These are phyloP conservation scores for Dimorphilus gyrociliatus DNA, from an alignment of 2,888 invertebrate genomes.

Conservation along the genomic window DNA sequence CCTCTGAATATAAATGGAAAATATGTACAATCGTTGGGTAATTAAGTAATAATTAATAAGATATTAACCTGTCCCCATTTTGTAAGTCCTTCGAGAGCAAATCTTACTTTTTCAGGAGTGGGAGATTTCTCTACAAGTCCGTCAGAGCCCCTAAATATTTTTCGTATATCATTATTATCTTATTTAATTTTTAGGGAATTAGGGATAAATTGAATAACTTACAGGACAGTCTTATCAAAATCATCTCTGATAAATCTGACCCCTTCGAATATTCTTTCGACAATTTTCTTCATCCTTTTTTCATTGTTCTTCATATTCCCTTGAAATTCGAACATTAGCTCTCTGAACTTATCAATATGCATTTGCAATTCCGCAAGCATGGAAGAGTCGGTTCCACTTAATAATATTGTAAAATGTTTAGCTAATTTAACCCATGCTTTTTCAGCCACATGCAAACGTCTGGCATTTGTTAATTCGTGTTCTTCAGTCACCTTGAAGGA, in stretches of 20 bases:
- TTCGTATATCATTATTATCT: too few relatives aligned
- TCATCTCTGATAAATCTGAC: slow-evolving; percentile 18
- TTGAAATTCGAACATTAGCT: slow-evolving; percentile 27
- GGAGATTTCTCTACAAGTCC: too few relatives aligned
- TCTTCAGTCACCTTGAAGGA: slow-evolving; percentile 29
- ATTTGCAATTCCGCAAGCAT: slow-evolving; percentile 18
- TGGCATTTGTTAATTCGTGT: slow-evolving; percentile 28
- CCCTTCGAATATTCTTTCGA: slow-evolving; percentile 15
- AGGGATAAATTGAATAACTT: slow-evolving; percentile 17
- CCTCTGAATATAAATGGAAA: slow-evolving; percentile 11
- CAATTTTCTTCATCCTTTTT: slow-evolving; percentile 19
- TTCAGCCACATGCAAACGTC: slow-evolving; percentile 30
- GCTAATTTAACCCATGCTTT: slow-evolving; percentile 35
- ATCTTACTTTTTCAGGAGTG: too few relatives aligned
- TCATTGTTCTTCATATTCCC: slow-evolving; percentile 19
- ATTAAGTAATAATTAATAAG: too few relatives aligned
- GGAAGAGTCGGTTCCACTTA: slow-evolving; percentile 34
- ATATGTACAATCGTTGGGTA: neutral
- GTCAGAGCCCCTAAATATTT: too few relatives aligned
- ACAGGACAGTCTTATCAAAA: slow-evolving; percentile 25
- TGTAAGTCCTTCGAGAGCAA: too few relatives aligned
- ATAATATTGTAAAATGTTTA: slow-evolving; percentile 32
- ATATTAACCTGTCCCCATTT: too few relatives aligned
- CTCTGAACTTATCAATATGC: slow-evolving; percentile 13
- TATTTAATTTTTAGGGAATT: too few relatives aligned